Evolutionary conservation across 1,140 invertebrate species (phyloP), one percentile per base, ranked within the genome.

Genomic region (Telenomus remus): DNA sequence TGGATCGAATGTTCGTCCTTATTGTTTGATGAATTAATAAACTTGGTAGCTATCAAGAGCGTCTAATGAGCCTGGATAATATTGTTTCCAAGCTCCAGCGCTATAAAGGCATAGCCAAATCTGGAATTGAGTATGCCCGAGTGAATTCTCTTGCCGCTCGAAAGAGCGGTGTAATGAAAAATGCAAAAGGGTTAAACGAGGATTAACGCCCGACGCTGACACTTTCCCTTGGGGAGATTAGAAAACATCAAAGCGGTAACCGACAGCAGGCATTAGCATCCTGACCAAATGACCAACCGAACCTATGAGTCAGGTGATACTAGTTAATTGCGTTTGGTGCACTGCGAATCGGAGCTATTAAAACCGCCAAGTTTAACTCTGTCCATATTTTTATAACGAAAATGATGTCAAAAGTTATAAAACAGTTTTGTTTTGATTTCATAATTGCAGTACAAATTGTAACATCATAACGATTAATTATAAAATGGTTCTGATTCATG

Each of bases 101-200:
- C 19, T 27, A 27, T 27, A 3, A 27, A 27, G 2, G 51, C 15
- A 43, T 51, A 10, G 16, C 14, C 33, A 56, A 66, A 74, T 74
- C 35, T 66, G 19, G 33, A 55, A 65, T 8, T 8, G 16, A 54
- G 19, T 14, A 27, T 39, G 35, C 14, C n/a, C 39, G 46, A 46
- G 48, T 47, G 47, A 76, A 65, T 76, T 71, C 43, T 61, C 43
- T 33, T 19, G 35, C 37, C 9, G 51, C 35, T 68, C 48, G 63
- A 71, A 76, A 53, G 39, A 9, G 1, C 12, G 1, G 63, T n/a
- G 37, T 56, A 63, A 71, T 76, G 63, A 71, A 71, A 76, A 76
- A 76, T 76, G 56, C 65, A 70, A 60, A 55, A 57, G 73, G 64
- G 61, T 68, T 77, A 69, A 72, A 60, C 50, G 53, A 64, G 72